Conservation (phyloP, 2,888 invertebrate species). For the Meteorus colon region DNA sequence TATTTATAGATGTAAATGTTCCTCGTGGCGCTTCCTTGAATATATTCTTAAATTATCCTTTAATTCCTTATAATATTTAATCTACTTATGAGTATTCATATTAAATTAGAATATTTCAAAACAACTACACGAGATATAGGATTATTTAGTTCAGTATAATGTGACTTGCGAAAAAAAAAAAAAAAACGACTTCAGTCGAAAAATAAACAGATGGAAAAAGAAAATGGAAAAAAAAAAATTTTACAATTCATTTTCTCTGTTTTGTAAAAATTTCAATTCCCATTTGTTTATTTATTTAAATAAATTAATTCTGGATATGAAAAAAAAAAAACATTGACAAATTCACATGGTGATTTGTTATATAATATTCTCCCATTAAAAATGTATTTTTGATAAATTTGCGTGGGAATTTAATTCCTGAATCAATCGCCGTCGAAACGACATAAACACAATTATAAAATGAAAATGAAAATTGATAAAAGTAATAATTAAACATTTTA, state of each 20-base stretch:
- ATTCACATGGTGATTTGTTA: not conserved
- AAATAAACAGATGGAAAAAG: constrained; percentile 7
- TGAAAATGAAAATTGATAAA: constrained; percentile 34
- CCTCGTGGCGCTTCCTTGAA: not conserved
- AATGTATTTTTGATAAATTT: constrained; percentile 46
- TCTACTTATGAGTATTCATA: not conserved
- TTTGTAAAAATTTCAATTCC: no score
- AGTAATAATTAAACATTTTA: constrained; percentile 23
- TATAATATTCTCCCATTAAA: constrained; percentile 32
- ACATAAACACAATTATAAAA: constrained; percentile 36
- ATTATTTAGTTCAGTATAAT: not conserved
- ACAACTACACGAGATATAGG: not conserved
- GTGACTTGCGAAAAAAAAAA: not conserved
- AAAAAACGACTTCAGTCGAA: not conserved
- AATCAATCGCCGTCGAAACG: constrained; percentile 46
- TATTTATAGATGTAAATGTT: not conserved
- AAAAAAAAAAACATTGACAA: not conserved
- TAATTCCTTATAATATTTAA: not conserved
- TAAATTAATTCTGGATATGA: not conserved
- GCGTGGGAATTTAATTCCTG: constrained; percentile 47
- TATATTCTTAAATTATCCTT: not conserved
- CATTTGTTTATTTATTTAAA: no score
- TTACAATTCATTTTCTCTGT: no score
- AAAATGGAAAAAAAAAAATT: constrained; percentile 28
- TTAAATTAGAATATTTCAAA: not conserved